Evolutionary conservation across 2,113 vertebrate genomes (phyloP).

Genomic region (Puma concolor): DNA sequence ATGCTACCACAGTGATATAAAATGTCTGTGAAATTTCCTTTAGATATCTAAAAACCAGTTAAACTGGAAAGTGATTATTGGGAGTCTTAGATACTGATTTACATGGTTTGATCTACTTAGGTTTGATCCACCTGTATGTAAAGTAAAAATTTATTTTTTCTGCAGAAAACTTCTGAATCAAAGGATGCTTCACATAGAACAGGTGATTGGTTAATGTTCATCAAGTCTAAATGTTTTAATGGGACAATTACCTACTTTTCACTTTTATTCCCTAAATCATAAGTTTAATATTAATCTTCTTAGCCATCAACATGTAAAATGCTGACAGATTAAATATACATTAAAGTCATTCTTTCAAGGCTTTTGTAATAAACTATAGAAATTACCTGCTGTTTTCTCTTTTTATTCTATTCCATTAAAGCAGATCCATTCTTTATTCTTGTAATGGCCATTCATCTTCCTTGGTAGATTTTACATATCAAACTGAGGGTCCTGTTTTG

Average conservation of each 20-base stretch:
- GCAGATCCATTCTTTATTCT: conserved; percentile 55
- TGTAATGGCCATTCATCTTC: conserved; percentile 5
- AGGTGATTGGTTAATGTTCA: not conserved
- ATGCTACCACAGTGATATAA: not conserved
- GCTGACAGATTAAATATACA: conserved; percentile 46
- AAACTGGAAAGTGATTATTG: conserved; percentile 3
- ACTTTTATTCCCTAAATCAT: conserved; percentile 38
- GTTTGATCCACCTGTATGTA: not conserved
- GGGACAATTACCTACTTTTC: not conserved
- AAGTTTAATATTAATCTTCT: conserved; percentile 64
- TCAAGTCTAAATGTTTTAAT: conserved; percentile 2
- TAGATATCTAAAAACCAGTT: not conserved
- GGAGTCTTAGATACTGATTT: not conserved
- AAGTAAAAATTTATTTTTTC: not conserved
- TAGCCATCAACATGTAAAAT: conserved; percentile 64
- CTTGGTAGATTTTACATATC: conserved; percentile 49
- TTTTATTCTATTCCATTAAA: conserved; percentile 57
- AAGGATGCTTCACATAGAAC: not conserved
- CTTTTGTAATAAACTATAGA: conserved; percentile 55
- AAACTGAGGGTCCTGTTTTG: not conserved
- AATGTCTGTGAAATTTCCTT: not conserved
- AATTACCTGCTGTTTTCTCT: conserved; percentile 52
- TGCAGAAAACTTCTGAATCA: not conserved
- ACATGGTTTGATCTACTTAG: not conserved
- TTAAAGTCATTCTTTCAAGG: conserved; percentile 52